phyloP scores from a whole-genome alignment of 2,797 vertebrate genomes.

The Ctenochaetus hawaiiensis region DNA sequence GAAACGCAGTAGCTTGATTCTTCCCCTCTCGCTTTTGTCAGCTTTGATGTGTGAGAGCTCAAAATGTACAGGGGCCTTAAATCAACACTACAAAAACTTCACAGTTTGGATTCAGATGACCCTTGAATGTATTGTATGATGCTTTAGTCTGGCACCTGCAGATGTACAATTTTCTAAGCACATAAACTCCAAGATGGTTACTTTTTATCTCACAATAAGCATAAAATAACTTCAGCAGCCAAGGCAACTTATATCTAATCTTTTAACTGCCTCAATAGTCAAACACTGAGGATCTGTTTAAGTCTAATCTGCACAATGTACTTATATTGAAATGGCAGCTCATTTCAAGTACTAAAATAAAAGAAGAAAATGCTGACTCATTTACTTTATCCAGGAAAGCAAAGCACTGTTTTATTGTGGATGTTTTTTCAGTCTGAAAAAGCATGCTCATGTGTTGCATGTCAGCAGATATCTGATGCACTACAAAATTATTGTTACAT shows the following conservation, averaged over 20 bases:
- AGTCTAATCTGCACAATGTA: not conserved
- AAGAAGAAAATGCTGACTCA: not conserved
- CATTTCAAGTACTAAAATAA: not conserved
- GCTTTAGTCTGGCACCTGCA: not conserved
- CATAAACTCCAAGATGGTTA: slow-evolving; percentile 1
- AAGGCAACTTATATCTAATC: not conserved
- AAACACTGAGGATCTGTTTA: not conserved
- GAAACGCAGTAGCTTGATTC: slow-evolving; percentile 7
- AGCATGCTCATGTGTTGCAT: not conserved
- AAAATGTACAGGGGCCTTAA: not conserved
- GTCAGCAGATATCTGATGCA: slow-evolving; percentile 10
- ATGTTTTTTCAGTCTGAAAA: not conserved
- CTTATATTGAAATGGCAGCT: not conserved
- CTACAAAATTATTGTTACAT: slow-evolving; percentile 15
- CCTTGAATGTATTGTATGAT: slow-evolving; percentile 7
- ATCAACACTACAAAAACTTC: slow-evolving; percentile 8
- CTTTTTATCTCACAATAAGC: not conserved
- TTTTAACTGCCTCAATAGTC: not conserved
- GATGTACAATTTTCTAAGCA: slow-evolving; percentile 1
- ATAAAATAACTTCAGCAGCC: slow-evolving; percentile 3
- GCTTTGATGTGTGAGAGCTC: not conserved
- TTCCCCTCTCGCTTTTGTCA: not conserved
- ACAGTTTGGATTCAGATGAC: not conserved
- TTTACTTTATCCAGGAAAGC: not conserved
- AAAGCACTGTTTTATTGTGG: not conserved